Evolutionary conservation across 1,140 invertebrate species (phyloP).

Genomic region (Drosophila baimaii): DNA sequence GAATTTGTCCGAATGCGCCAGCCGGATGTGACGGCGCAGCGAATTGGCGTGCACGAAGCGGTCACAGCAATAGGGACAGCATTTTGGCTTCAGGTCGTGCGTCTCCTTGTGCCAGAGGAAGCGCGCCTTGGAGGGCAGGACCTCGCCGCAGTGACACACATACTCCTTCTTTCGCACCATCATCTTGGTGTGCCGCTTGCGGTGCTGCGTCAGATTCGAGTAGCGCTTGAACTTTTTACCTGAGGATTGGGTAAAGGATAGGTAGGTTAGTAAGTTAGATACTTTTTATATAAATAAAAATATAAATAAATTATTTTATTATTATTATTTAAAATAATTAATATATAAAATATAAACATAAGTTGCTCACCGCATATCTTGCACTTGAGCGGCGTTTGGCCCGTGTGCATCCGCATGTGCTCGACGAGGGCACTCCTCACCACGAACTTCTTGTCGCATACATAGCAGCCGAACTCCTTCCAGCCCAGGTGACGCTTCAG

Average conservation of each 20-base stretch:
- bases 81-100: slow-evolving; percentile 92
- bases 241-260: not conserved
- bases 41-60: slow-evolving; percentile 93
- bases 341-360: no score
- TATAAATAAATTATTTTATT: no score
- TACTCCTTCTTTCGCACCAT: slow-evolving; percentile 90
- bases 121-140: slow-evolving; percentile 92
- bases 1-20: slow-evolving; percentile 91
- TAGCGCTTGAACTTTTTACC: slow-evolving; percentile 91
- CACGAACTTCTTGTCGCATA: slow-evolving; percentile 92
- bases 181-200: slow-evolving; percentile 88
- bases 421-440: slow-evolving; percentile 91
- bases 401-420: slow-evolving; percentile 92
- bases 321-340: no score
- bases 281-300: no score
- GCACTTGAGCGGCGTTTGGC: slow-evolving; percentile 92
- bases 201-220: slow-evolving; percentile 94
- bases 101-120: slow-evolving; percentile 93
- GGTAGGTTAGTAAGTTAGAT: no score
- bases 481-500: slow-evolving; percentile 91
- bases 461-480: slow-evolving; percentile 87
- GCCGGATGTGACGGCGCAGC: slow-evolving; percentile 92
- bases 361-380: slow-evolving; percentile 90
- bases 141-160: slow-evolving; percentile 91
- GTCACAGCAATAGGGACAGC: slow-evolving; percentile 92